A percentile compares a stretch with the other conserved stretches of the same genome.
These are phyloP conservation scores for Penaeus japonicus DNA, from an alignment of 1,140 invertebrate species.

Conservation along the genomic window DNA sequence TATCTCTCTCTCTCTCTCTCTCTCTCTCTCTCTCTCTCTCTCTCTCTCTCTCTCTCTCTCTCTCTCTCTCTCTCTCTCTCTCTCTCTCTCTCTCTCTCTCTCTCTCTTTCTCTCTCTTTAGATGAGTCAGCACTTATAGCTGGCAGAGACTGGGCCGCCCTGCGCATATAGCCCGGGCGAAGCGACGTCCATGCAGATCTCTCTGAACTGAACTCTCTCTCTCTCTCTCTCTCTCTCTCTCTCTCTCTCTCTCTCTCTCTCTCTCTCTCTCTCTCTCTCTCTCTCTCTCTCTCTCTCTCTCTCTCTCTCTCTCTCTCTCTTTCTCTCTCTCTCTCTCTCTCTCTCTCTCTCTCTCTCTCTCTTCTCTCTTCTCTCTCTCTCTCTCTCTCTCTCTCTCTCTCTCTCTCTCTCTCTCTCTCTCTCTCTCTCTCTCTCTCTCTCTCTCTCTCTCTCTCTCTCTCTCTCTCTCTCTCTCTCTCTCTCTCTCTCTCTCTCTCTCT, in stretches of 20 bases:
- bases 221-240: not conserved
- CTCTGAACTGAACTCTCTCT: not conserved
- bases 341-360: not conserved
- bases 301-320: not conserved
- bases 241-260: not conserved
- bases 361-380: not conserved
- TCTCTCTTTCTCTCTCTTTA: not conserved
- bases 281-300: not conserved
- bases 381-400: not conserved
- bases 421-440: not conserved
- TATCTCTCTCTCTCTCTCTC: not conserved
- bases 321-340: not conserved
- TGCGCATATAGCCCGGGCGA: too few relatives aligned
- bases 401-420: not conserved
- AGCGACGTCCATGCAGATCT: too few relatives aligned
- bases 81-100: not conserved
- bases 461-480: not conserved
- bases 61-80: not conserved
- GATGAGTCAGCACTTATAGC: not conserved
- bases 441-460: not conserved
- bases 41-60: not conserved
- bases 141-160: not conserved
- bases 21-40: not conserved
- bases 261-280: not conserved
- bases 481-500: too few relatives aligned